Evolutionary conservation across 2,797 vertebrate species (phyloP), one percentile per base, ranked within the genome.

Genomic region (Spondyliosoma cantharus): DNA sequence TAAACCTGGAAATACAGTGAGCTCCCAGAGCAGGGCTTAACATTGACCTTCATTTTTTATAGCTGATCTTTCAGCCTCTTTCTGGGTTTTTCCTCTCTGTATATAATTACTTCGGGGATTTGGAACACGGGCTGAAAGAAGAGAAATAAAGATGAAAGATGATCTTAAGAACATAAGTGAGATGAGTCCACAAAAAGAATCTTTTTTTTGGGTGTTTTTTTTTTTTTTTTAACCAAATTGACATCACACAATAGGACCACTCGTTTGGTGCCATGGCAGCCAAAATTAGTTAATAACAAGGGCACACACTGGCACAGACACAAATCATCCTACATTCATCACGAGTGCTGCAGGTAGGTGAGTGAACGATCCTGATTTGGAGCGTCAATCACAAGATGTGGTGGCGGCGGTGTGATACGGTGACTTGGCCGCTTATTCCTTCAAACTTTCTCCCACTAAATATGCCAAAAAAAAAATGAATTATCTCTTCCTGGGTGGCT

Each of bases 11-110:
- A 57, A 70, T 32, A 64, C 4, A 0, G 43, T 3, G 42, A 45
- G 57, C 46, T 83, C 77, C 69, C 68, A 50, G 53, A 68, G 64
- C 45, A 24, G 64, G 29, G 52, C 46, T 77, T 64, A 56, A 76
- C 43, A 14, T 14, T 61, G 70, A 86, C 72, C 84, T 87, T 78
- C 57, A 71, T 56, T 58, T 72, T 86, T 84, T 76, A 80, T 20
- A 13, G 61, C 63, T 69, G 9, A 11, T 45, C 50, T 76, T 53
- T 22, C 22, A 24, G 52, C 45, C 25, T 52, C 8, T 59, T 56
- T 52, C 15, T 5, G 2, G 3, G 5, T 69, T 63, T 72, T 16
- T 42, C 1, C 42, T 57, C 61, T 53, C n/a, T 49, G 19, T 52
- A 53, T 45, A 37, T 37, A 65, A 63, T n/a, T 27, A 52, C 64